These are phyloP conservation scores for Chinchilla lanigera DNA, from an alignment of 2,113 vertebrate species.

Conservation along the genomic window DNA sequence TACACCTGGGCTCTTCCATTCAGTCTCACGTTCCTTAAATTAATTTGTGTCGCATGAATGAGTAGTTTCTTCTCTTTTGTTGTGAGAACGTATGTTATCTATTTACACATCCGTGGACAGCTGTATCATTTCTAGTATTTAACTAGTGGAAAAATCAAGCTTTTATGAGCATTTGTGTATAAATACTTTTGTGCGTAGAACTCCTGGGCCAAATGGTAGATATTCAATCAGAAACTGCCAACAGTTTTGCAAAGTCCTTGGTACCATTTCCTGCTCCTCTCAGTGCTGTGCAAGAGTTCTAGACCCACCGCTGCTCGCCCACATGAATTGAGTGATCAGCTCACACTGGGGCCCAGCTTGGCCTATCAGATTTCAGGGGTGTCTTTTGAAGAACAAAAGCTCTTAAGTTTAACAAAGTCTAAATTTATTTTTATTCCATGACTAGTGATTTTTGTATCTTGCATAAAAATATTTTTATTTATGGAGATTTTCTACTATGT, in stretches of 20 bases:
- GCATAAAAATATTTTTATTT: not conserved
- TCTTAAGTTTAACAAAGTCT: not conserved
- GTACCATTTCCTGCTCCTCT: not conserved
- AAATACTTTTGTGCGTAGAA: not conserved
- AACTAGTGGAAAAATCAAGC: not conserved
- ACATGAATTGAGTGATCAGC: not conserved
- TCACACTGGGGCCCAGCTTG: not conserved
- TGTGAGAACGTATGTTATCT: not conserved
- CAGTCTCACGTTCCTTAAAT: not conserved
- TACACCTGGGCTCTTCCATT: not conserved
- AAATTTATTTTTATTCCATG: not conserved
- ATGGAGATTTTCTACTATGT: not conserved
- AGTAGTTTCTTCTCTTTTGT: not conserved
- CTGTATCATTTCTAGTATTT: not conserved
- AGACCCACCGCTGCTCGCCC: not conserved
- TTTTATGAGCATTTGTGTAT: not conserved
- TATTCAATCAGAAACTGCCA: not conserved
- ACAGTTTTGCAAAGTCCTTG: not conserved
- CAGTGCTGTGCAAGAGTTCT: too few species aligned
- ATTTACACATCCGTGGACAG: fast-evolving
- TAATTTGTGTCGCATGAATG: not conserved
- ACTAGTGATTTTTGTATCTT: not conserved
- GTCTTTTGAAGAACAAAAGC: not conserved
- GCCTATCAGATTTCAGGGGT: not conserved
- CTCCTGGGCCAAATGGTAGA: not conserved